A percentile compares a stretch with the other conserved stretches of the same genome.
phyloP scores from a whole-genome alignment of 2,113 vertebrate genomes.

The Taxidea taxus region DNA sequence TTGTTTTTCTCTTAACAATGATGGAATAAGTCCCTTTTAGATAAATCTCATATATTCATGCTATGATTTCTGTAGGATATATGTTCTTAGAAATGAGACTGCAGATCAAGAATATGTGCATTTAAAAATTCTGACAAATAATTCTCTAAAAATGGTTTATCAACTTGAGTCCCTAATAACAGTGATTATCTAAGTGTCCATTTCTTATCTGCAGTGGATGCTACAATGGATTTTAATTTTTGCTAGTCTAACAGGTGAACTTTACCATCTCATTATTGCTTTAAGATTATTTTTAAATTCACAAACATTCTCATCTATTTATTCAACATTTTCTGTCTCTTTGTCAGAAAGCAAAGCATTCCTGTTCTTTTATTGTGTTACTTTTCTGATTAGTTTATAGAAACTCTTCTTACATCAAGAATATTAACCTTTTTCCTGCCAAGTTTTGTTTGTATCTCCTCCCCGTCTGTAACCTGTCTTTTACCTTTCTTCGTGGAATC shows the following conservation, averaged over 20 bases:
- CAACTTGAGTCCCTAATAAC: not conserved
- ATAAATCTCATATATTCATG: not conserved
- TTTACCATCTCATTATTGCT: not conserved
- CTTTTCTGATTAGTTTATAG: not conserved
- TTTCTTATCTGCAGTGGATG: not conserved
- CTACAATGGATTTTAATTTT: constrained; percentile 1
- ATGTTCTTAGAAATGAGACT: not conserved
- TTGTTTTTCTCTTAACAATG: not conserved
- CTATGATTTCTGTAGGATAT: not conserved
- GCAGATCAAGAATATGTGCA: not conserved
- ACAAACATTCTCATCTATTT: not conserved
- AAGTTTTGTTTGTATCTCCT: not conserved
- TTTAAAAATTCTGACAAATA: not conserved
- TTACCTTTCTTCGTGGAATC: not conserved
- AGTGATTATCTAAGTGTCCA: not conserved
- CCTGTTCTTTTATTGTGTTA: not conserved
- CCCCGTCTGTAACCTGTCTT: not conserved
- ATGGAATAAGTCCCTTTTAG: not conserved
- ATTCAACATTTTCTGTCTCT: not conserved
- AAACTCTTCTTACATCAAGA: not conserved
- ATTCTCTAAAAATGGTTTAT: not conserved
- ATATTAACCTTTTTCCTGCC: not conserved
- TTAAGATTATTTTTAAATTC: not conserved
- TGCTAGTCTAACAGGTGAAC: not conserved
- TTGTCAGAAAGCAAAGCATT: not conserved